Evolutionary conservation across 1,140 invertebrate genomes (phyloP).

Genomic region (Zaprionus lachaisei): DNA sequence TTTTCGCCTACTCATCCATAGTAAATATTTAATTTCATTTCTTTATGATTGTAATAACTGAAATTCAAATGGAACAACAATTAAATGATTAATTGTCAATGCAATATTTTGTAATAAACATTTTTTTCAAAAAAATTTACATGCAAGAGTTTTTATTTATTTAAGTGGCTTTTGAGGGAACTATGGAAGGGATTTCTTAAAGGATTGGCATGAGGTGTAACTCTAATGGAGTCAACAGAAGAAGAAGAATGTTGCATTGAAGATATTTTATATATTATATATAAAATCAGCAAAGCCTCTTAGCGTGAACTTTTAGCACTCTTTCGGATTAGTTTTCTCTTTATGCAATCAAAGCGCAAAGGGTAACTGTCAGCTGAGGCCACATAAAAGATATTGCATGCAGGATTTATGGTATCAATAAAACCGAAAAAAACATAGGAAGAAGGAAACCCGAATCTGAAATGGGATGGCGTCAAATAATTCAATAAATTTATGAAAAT

Average conservation of each 20-base stretch:
- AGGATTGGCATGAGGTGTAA: no score
- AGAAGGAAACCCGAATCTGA: background rate
- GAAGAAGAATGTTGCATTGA: no score
- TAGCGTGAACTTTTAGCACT: background rate
- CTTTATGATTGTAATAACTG: conserved; percentile 53
- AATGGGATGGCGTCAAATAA: background rate
- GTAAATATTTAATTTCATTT: conserved; percentile 60
- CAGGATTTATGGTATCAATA: conserved; percentile 13
- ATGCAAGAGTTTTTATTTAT: background rate
- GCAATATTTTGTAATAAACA: conserved; percentile 79
- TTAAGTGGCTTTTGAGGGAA: background rate
- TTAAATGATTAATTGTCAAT: conserved; percentile 71
- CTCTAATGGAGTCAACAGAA: no score
- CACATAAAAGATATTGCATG: background rate
- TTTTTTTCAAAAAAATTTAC: conserved; percentile 41
- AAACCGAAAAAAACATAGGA: background rate
- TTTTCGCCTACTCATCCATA: conserved; percentile 57
- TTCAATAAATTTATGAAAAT: conserved; percentile 25
- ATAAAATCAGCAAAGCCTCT: background rate
- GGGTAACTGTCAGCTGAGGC: background rate
- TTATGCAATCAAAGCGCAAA: background rate
- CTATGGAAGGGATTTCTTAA: background rate
- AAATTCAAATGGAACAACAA: conserved; percentile 55
- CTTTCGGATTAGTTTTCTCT: background rate
- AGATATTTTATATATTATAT: background rate